Percentiles rank a stretch among this genome's conserved stretches.
phyloP scores from a whole-genome alignment of 2,888 invertebrate genomes.

The Mythimna vitellina region DNA sequence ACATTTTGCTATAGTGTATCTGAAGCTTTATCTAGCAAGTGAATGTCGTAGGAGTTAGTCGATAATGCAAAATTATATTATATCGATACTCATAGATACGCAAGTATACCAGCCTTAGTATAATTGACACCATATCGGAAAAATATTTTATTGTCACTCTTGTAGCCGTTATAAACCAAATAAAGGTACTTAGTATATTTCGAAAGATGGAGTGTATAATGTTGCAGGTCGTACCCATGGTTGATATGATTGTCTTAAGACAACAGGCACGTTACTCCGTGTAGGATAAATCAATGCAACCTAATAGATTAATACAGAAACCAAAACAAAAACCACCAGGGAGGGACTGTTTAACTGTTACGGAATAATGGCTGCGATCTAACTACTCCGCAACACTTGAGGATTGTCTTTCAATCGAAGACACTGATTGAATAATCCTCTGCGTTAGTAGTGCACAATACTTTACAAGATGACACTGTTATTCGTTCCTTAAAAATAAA shows the following conservation, averaged over 20 bases:
- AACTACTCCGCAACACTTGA: conserved; percentile 2
- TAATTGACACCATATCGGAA: no score
- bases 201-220: conserved; percentile 39
- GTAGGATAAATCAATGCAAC: neutral
- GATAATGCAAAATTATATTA: no score
- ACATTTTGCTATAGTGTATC: no score
- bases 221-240: neutral
- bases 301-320: neutral
- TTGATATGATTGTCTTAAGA: neutral
- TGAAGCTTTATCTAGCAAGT: no score
- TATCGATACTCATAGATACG: no score
- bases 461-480: conserved; percentile 22
- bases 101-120: no score
- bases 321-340: neutral
- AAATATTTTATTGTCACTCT: no score
- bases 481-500: neutral
- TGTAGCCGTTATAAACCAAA: conserved; percentile 1
- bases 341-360: neutral
- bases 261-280: neutral
- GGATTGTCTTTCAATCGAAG: conserved; percentile 14
- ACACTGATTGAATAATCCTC: conserved; percentile 38
- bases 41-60: no score
- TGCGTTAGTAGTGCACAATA: conserved; percentile 7
- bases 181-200: conserved; percentile 15
- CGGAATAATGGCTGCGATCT: conserved; percentile 9